Conservation (phyloP, 2,797 vertebrate species). For the Echiichthys vipera region DNA sequence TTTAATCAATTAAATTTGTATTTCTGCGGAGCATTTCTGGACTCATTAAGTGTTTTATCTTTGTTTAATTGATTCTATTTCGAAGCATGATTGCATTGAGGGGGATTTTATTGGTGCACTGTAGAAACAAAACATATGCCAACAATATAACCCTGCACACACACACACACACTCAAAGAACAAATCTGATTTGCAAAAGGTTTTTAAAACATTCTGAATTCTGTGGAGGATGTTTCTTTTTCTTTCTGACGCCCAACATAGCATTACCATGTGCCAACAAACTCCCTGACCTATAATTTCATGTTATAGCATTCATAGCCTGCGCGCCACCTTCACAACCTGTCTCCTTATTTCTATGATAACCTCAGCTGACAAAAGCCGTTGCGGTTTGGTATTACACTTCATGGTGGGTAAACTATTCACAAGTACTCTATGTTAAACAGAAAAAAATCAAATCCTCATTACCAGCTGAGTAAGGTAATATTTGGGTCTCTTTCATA, state of each 20-base stretch:
- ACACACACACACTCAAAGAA: no score
- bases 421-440: not conserved
- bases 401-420: conserved; percentile 9
- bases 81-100: conserved; percentile 8
- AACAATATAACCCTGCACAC: not conserved
- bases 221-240: conserved; percentile 6
- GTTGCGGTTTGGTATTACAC: conserved; percentile 14
- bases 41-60: conserved; percentile 56
- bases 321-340: conserved; percentile 18
- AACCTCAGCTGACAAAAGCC: conserved; percentile 37
- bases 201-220: conserved; percentile 8
- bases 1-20: conserved; percentile 60
- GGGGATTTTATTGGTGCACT: not conserved
- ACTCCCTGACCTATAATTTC: conserved; percentile 40
- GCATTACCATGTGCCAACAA: conserved; percentile 38
- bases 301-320: conserved; percentile 42
- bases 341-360: conserved; percentile 29
- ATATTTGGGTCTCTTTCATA: not conserved
- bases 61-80: conserved; percentile 51
- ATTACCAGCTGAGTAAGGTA: not conserved
- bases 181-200: not conserved
- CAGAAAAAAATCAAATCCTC: not conserved
- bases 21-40: conserved; percentile 37
- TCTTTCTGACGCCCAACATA: conserved; percentile 26
- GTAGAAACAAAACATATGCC: conserved; percentile 17